These are phyloP conservation scores for Hybognathus amarus DNA, from an alignment of 2,797 vertebrate species.

Conservation along the genomic window DNA sequence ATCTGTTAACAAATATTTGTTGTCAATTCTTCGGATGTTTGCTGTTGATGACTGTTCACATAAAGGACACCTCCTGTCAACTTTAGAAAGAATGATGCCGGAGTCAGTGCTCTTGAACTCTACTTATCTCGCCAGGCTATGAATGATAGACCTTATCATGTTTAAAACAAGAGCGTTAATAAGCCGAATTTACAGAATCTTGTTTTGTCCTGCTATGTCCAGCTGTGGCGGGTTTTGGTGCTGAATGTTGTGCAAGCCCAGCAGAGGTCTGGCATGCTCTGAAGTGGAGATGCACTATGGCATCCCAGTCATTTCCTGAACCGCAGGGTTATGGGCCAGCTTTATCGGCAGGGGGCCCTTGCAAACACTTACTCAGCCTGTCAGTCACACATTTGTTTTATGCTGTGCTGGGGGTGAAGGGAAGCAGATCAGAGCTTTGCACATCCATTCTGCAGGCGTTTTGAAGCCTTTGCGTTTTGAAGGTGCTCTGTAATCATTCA, in stretches of 20 bases:
- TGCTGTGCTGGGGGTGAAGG: conserved; percentile 82
- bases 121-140: conserved; percentile 55
- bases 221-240: conserved; percentile 85
- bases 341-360: conserved; percentile 88
- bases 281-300: conserved; percentile 87
- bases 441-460: not conserved
- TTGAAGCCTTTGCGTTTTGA: not conserved
- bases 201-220: conserved; percentile 68
- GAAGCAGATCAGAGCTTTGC: conserved; percentile 66
- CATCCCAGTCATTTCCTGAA: conserved; percentile 98
- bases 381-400: conserved; percentile 73
- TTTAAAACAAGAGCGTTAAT: conserved; percentile 58
- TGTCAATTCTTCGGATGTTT: conserved; percentile 52
- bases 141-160: conserved; percentile 61
- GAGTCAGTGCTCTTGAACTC: conserved; percentile 15
- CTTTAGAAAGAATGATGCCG: conserved; percentile 14
- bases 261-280: conserved; percentile 89
- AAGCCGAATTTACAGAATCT: conserved; percentile 79
- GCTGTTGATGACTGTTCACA: conserved; percentile 32
- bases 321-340: conserved; percentile 90
- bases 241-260: conserved; percentile 82
- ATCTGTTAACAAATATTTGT: conserved; percentile 17
- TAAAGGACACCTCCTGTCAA: conserved; percentile 14
- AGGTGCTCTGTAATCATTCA: not conserved
- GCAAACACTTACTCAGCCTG: conserved; percentile 76